These are phyloP conservation scores for Calephelis virginiensis DNA, from an alignment of 1,140 invertebrate species.

Conservation along the genomic window DNA sequence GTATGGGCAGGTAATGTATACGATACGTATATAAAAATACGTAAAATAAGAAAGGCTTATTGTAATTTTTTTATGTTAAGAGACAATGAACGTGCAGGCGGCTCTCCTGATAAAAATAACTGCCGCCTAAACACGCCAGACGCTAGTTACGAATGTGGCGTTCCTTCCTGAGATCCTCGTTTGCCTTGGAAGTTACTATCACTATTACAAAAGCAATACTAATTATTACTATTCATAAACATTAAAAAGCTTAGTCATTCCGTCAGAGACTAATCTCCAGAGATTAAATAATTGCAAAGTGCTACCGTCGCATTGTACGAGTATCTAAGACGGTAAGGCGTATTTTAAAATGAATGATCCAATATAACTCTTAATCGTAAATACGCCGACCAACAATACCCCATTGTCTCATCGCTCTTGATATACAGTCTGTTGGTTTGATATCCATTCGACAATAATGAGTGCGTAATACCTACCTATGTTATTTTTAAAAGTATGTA, in stretches of 20 bases:
- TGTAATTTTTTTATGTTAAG: no score
- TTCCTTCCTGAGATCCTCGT: no score
- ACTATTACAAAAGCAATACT: no score
- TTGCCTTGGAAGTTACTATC: no score
- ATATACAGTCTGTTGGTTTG: slow-evolving; percentile 31
- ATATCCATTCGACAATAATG: slow-evolving; percentile 17
- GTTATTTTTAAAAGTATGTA: no score
- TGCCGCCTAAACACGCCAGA: no score
- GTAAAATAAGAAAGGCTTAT: no score
- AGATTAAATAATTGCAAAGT: slow-evolving; percentile 6
- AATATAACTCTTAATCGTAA: slow-evolving; percentile 42
- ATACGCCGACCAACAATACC: slow-evolving; percentile 34
- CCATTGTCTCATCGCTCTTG: slow-evolving; percentile 45
- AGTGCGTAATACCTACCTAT: slow-evolving; percentile 18
- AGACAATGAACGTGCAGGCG: no score
- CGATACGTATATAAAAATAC: no score
- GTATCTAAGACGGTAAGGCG: slow-evolving; percentile 4
- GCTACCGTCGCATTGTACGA: neutral
- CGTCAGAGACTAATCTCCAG: neutral
- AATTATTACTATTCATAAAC: neutral
- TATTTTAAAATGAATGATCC: slow-evolving; percentile 41
- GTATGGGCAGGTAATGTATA: no score
- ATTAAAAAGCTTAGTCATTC: neutral
- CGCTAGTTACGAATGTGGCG: no score
- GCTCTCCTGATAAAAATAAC: no score